Conservation (phyloP, 2,888 invertebrate genomes). For the Nomada hirtipes region DNA sequence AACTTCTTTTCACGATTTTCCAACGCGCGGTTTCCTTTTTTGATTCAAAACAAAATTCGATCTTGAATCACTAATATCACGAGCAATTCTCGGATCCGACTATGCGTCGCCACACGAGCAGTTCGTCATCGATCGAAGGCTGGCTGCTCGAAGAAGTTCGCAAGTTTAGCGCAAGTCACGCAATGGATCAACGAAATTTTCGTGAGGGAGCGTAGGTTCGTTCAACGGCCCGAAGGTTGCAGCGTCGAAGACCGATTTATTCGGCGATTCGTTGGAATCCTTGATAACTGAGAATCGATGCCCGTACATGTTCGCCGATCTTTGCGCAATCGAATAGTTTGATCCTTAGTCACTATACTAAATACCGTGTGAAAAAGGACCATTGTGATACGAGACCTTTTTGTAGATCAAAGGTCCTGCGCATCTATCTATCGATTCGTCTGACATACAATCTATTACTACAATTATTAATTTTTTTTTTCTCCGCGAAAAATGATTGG, state of each 20-base stretch:
- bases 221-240: conserved; percentile 58
- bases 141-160: not conserved
- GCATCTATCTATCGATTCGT: not conserved
- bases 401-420: not conserved
- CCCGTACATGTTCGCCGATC: conserved; percentile 19
- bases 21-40: not conserved
- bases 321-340: conserved; percentile 75
- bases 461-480: not conserved
- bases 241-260: conserved; percentile 68
- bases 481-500: no score
- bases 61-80: not conserved
- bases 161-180: conserved; percentile 15
- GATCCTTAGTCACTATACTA: conserved; percentile 71
- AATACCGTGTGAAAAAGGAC: conserved; percentile 55
- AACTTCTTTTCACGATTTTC: no score
- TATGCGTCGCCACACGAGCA: not conserved
- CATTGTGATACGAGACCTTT: conserved; percentile 9
- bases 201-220: conserved; percentile 32
- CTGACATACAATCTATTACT: not conserved
- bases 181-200: conserved; percentile 35
- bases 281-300: conserved; percentile 70
- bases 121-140: conserved; percentile 22
- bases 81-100: not conserved
- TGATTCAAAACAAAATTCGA: not conserved
- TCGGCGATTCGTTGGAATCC: conserved; percentile 74